Base-by-base conservation (phyloP, 2,888 invertebrate genomes). In the Melanotus villosus region DNA sequence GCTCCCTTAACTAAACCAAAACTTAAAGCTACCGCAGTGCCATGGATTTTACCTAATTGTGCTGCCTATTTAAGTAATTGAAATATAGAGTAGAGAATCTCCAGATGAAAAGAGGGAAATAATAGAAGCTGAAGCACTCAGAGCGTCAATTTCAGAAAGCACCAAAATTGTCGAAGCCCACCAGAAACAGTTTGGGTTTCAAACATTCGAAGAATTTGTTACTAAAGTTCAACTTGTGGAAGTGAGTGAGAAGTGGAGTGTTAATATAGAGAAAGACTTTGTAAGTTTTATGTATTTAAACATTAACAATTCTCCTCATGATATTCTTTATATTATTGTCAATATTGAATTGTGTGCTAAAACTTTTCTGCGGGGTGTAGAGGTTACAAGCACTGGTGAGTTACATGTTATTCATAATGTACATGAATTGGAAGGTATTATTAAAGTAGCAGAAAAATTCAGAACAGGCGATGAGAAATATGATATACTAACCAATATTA, bases 1-100 rank as follows among this genome's bases (percentile, higher is more conserved):
- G 18, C 9, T 41, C 41, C 41, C 16, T 16, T 41, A 41, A 7
- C 14, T 16, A 41, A 18, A 41, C 41, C 18, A 6, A 21, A 21
- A n/a, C 21, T 45, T 1, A 45, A 21, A 21, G n/a, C 0, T 2
- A 45, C 19, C 21, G 45, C 45, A 2, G 21, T 45, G 2, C 45
- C 45, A 45, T 45, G 45, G 19, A 45, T 19, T n/a, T 6, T 45
- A 2, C 45, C 45, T n/a, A 21, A 45, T 21, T 45, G 21, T 45
- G 21, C 21, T 1, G 2, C 21, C 7, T n/a, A 45, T 21, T 19
- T 19, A 10, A 45, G 21, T 2, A 45, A 21, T 9, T 19, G 1
- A 1, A 45, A 10, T 21, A 21, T 12, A 6, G 1, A n/a, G 45
- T 3, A 45, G 45, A 45, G 21, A 45, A 45, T 4, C 45, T 6